A percentile compares a stretch with the other conserved stretches of the same genome.
phyloP scores from a whole-genome alignment of 2,888 invertebrate species.

The Meandrusa payeni region DNA sequence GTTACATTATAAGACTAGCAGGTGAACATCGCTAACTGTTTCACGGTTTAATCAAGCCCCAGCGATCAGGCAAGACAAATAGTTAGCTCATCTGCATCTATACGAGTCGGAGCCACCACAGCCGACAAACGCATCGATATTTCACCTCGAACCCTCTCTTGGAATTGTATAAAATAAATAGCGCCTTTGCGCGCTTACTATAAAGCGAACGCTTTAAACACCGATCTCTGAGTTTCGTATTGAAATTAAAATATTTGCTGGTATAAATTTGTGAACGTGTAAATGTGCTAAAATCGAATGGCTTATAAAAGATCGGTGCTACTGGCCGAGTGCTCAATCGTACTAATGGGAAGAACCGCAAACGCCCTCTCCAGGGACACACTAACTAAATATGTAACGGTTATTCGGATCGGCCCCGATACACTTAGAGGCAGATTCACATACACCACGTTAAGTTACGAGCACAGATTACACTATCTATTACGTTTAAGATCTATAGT shows the following conservation, averaged over 20 bases:
- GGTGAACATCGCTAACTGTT: constrained; percentile 70
- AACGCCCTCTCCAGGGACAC: constrained; percentile 63
- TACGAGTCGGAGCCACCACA: constrained; percentile 67
- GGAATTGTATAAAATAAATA: constrained; percentile 34
- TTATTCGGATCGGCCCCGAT: constrained; percentile 56
- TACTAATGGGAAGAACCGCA: constrained; percentile 74
- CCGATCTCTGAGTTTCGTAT: constrained; percentile 10
- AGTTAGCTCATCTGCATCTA: constrained; percentile 80
- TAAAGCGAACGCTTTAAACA: constrained; percentile 12
- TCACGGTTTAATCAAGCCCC: constrained; percentile 77
- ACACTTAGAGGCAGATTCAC: constrained; percentile 48
- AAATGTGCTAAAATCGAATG: constrained; percentile 33
- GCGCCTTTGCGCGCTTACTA: no score
- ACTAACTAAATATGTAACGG: constrained; percentile 73
- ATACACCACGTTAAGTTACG: constrained; percentile 55
- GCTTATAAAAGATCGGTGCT: constrained; percentile 37
- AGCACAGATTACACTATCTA: constrained; percentile 23
- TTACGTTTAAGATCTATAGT: no score
- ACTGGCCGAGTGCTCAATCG: constrained; percentile 61
- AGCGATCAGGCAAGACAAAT: constrained; percentile 78
- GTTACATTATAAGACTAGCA: constrained; percentile 42
- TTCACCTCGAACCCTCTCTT: constrained; percentile 52
- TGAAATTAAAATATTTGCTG: not conserved
- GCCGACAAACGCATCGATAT: constrained; percentile 49
- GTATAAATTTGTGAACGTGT: constrained; percentile 1